Evolutionary conservation across 1,140 invertebrate genomes (phyloP).

Genomic region (Eriosoma lanigerum): DNA sequence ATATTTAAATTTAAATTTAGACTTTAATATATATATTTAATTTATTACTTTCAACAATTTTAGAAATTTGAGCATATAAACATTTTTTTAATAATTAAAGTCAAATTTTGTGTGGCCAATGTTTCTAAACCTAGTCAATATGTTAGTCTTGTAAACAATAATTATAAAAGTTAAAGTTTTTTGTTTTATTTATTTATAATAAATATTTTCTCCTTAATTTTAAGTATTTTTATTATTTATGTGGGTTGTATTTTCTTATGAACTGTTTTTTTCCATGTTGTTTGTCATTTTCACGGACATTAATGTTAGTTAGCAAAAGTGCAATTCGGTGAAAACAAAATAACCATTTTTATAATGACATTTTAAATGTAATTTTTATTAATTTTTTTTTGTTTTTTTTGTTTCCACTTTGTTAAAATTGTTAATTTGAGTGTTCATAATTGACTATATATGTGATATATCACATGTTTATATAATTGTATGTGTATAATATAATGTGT

Average conservation of each 20-base stretch:
- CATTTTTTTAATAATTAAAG: not conserved
- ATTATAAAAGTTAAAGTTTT: conserved; percentile 46
- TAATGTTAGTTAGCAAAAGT: conserved; percentile 43
- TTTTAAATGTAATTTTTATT: conserved; percentile 20
- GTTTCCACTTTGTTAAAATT: conserved; percentile 43
- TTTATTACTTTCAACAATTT: conserved; percentile 36
- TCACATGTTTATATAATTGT: not conserved
- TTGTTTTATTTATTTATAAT: conserved; percentile 37
- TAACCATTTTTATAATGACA: not conserved
- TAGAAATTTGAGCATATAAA: conserved; percentile 22
- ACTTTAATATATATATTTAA: conserved; percentile 15
- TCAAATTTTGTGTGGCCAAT: conserved; percentile 46
- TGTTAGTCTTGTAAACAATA: conserved; percentile 43
- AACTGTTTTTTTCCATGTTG: conserved; percentile 36
- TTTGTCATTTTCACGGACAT: conserved; percentile 40
- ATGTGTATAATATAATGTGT: not conserved
- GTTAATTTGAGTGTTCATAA: conserved; percentile 42
- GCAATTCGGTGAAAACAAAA: conserved; percentile 35
- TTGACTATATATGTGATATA: not conserved
- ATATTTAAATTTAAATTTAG: conserved; percentile 7
- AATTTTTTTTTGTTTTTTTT: not conserved
- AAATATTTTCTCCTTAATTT: conserved; percentile 29
- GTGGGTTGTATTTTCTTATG: conserved; percentile 44
- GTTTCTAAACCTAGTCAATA: conserved; percentile 50
- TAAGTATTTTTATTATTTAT: conserved; percentile 32